Evolutionary conservation across 2,888 invertebrate species (phyloP).

Genomic region (Strigamia crassipes): DNA sequence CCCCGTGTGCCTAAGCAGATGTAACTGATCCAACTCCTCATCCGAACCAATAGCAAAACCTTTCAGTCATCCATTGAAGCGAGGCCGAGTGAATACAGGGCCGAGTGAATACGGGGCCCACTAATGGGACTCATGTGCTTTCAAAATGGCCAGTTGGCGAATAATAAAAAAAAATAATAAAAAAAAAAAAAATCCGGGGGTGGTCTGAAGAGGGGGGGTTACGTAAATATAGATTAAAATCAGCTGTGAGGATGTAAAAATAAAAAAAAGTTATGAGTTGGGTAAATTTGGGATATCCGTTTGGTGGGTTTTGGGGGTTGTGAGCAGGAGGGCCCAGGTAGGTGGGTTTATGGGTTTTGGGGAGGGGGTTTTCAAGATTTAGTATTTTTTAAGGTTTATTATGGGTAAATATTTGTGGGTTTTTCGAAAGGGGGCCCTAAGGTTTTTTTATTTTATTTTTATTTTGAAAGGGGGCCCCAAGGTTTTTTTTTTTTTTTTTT

Average conservation of each 20-base stretch:
- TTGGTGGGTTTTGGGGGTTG: no score
- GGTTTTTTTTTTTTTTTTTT: no score
- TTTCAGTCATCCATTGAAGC: not conserved
- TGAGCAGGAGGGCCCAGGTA: no score
- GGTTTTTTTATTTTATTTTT: no score
- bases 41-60: not conserved
- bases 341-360: no score
- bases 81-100: not conserved
- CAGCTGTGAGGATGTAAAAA: not conserved
- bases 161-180: no score
- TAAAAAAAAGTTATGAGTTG: not conserved
- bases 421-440: no score
- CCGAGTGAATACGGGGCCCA: not conserved
- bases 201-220: not conserved
- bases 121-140: not conserved
- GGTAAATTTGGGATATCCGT: no score
- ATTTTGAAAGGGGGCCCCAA: no score
- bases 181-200: not conserved
- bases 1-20: not conserved
- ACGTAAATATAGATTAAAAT: not conserved
- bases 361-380: no score
- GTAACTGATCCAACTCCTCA: not conserved
- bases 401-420: no score
- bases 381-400: no score
- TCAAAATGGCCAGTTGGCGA: not conserved